phyloP scores from a whole-genome alignment of 2,797 vertebrate genomes.

The Myripristis jacobus region DNA sequence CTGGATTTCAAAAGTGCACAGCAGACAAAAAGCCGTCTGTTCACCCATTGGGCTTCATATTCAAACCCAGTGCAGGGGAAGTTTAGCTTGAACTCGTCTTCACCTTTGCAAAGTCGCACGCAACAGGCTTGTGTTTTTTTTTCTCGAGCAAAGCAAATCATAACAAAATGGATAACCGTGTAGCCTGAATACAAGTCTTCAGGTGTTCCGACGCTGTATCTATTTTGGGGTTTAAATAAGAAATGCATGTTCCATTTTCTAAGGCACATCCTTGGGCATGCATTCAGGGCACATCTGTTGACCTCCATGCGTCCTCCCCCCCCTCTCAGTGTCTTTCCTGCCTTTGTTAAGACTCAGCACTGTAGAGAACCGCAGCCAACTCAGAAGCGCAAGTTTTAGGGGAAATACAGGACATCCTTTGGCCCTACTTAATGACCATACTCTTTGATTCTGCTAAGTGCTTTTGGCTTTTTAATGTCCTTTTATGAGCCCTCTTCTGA shows the following conservation, averaged over 20 bases:
- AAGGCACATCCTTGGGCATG: constrained; percentile 47
- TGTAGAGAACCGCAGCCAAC: constrained; percentile 58
- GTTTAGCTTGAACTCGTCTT: constrained; percentile 76
- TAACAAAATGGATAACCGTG: constrained; percentile 23
- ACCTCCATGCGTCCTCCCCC: constrained; percentile 70
- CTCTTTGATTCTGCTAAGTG: constrained; percentile 65
- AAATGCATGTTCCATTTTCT: constrained; percentile 37
- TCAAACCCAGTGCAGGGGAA: constrained; percentile 54
- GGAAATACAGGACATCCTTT: constrained; percentile 78
- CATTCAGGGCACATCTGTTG: constrained; percentile 72
- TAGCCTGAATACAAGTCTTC: neutral
- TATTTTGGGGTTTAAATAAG: constrained; percentile 46
- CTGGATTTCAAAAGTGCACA: constrained; percentile 74
- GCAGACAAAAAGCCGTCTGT: constrained; percentile 80
- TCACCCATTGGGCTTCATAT: constrained; percentile 67
- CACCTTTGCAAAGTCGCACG: constrained; percentile 64
- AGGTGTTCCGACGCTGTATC: constrained; percentile 22
- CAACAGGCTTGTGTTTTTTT: constrained; percentile 36
- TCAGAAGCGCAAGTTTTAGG: constrained; percentile 64
- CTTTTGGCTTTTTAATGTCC: constrained; percentile 59
- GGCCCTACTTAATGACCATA: constrained; percentile 35
- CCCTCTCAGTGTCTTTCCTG: constrained; percentile 79
- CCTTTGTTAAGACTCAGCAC: constrained; percentile 76
- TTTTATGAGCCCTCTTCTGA: neutral
- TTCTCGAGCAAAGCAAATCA: constrained; percentile 15